These are phyloP conservation scores for Platichthys stellatus DNA, from an alignment of 2,113 vertebrate genomes.

Conservation along the genomic window DNA sequence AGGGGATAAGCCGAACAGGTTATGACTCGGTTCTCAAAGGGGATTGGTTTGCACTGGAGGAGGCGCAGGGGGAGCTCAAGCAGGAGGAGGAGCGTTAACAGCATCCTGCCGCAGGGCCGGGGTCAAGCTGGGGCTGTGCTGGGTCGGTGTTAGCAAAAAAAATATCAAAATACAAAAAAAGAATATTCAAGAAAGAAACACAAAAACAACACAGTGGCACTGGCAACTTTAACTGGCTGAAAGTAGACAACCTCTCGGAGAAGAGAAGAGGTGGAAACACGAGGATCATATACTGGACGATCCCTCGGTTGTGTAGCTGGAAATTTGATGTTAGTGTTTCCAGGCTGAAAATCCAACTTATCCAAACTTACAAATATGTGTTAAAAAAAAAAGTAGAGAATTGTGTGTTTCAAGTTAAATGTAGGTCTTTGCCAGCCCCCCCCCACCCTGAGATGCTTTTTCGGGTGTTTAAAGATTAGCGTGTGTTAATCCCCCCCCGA, in stretches of 20 bases:
- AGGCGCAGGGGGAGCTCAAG: conserved; percentile 71
- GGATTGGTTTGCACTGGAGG: conserved; percentile 68
- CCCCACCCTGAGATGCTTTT: conserved; percentile 16
- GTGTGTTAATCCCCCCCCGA: conserved; percentile 56
- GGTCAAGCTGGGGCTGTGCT: conserved; percentile 58
- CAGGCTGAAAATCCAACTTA: conserved; percentile 2
- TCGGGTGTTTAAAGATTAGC: conserved; percentile 53
- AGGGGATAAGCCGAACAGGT: conserved; percentile 57
- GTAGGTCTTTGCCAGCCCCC: conserved; percentile 42
- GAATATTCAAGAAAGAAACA: conserved; percentile 3
- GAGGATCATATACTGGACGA: conserved; percentile 15
- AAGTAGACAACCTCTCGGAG: conserved; percentile 77
- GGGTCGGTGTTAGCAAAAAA: conserved; percentile 63
- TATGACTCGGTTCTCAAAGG: conserved; percentile 80
- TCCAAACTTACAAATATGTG: neutral
- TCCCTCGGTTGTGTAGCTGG: conserved; percentile 5
- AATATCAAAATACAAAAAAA: conserved; percentile 35
- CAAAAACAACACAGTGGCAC: conserved; percentile 68
- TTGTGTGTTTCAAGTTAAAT: conserved; percentile 35
- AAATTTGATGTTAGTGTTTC: neutral
- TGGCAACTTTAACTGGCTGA: conserved; percentile 83
- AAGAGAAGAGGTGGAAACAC: conserved; percentile 12
- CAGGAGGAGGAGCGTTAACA: conserved; percentile 70
- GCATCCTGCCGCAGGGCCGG: conserved; percentile 54
- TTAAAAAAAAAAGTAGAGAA: conserved; percentile 28